Base-by-base conservation (phyloP, 2,888 invertebrate genomes). In the Cetonia aurata region DNA sequence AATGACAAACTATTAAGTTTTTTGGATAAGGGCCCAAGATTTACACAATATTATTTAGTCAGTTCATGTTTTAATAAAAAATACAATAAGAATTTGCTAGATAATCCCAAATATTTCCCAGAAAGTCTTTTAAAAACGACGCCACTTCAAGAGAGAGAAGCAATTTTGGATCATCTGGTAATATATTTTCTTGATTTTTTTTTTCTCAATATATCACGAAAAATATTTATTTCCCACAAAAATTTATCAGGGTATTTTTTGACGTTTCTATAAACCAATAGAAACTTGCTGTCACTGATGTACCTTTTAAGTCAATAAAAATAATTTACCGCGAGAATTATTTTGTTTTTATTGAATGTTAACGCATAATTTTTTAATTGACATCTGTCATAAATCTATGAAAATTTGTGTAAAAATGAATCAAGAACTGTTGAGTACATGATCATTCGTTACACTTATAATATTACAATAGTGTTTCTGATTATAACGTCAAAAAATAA, bases 121-220 rank as follows among this genome's bases (percentile, higher is more conserved):
- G 33, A 42, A 41, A 33, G 33, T 6, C 42, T 52, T 31, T 50
- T 71, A 13, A 59, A 66, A 41, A 55, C 57, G 37, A 48, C 37
- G 10, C 62, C 62, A 10, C 12, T 52, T 8, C 12, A 57, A 12
- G 48, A 66, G 42, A 46, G 70, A 31, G 42, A 67, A 59, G 9
- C n/a, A 17, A 52, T 71, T 37, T 52, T 65, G 17, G 50, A 65
- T 65, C 8, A 48, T 9, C 37, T 50, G 62, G 62, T 65, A 37
- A 37, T 33, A 48, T 8, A 48, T 48, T 9, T 52, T 52, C 17
- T 52, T 6, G 1, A 48, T 17, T 48, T 48, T 15, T 48, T n/a
- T 48, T 48, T 48, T 48, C 8, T 17, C 13, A n/a, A n/a, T n/a
- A n/a, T n/a, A n/a, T n/a, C n/a, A n/a, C n/a, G n/a, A n/a, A n/a